Evolutionary conservation across 2,113 vertebrate species (phyloP), one percentile per base, ranked within the genome.

Genomic region (Zingel zingel): DNA sequence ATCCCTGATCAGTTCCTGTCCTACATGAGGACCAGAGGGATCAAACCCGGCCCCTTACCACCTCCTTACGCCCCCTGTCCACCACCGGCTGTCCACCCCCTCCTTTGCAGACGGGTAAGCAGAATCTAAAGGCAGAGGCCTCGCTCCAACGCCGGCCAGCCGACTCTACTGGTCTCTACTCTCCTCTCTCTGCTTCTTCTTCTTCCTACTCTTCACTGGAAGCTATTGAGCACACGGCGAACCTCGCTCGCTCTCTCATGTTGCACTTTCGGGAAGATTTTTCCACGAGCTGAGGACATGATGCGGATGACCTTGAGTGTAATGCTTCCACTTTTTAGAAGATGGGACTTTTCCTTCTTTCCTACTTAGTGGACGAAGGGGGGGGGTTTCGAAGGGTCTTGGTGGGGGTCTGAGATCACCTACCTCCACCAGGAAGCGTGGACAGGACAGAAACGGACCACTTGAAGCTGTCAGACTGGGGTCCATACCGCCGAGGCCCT

Each of bases 1-100:
- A 97, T 99, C 87, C 98, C 98, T 0, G 98, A 99, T 86, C 98
- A 99, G 94, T 99, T 99, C 82, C 96, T 99, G 14, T 97, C 98
- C 85, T 99, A 98, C 93, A 98, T 98, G 98, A 95, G 97, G 81
- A 97, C 97, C 90, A 94, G 97, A 70, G 97, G 98, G 86, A 98
- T 99, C 95, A 99, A 99, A 94, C 98, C 98, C 0, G 97, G 95
- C 0, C 96, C 96, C 1, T 93, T 96, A 1, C 97, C 97, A 0
- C 97, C 97, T 2, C 97, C 97, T 0, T 98, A 98, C 74, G 97
- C 97, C 3, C 96, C 88, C 45, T 90, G 85, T 23, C 89, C 88
- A 0, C 88, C 82, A 1, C 88, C 96, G 0, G 95, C 97, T 0
- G 79, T 96, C 25, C 94, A 95, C 86, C 96, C 96, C 0, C 95